A percentile compares a stretch with the other conserved stretches of the same genome.
Conservation (phyloP, 2,888 invertebrate species). For the Brachyptera risi region DNA sequence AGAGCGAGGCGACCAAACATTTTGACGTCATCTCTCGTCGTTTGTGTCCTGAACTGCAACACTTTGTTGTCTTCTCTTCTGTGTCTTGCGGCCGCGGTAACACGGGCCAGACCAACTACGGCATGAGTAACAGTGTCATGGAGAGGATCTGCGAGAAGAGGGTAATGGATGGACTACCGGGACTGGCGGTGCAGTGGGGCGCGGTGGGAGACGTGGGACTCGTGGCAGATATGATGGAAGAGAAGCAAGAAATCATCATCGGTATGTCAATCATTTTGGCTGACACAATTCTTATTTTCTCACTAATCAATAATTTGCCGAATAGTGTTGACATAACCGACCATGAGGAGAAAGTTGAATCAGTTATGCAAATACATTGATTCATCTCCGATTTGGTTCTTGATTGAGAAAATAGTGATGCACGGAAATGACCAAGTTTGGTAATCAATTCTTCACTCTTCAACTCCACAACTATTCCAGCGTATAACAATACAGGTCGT, state of each 20-base stretch:
- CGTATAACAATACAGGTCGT: too few species aligned
- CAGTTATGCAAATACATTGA: too few species aligned
- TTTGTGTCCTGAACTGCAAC: constrained; percentile 52
- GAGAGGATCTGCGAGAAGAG: constrained; percentile 80
- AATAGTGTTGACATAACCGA: too few species aligned
- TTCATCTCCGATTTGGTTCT: too few species aligned
- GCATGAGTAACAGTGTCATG: constrained; percentile 86
- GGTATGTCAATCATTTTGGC: too few species aligned
- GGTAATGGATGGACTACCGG: constrained; percentile 65
- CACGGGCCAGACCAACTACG: constrained; percentile 87
- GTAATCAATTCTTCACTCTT: too few species aligned
- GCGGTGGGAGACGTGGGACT: constrained; percentile 83
- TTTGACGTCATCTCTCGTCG: constrained; percentile 64
- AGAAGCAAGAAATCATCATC: constrained; percentile 63
- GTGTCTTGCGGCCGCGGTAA: constrained; percentile 90
- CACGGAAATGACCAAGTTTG: too few species aligned
- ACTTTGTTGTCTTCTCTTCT: constrained; percentile 89
- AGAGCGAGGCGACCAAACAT: constrained; percentile 72
- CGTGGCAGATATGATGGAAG: constrained; percentile 56
- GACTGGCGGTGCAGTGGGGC: constrained; percentile 87
- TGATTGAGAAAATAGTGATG: too few species aligned
- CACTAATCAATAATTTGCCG: too few species aligned
- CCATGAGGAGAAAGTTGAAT: too few species aligned
- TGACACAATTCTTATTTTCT: too few species aligned
- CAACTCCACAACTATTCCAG: too few species aligned